Evolutionary conservation across 2,113 vertebrate species (phyloP), one percentile per base, ranked within the genome.

Genomic region (Oxygymnocypris stewartii): DNA sequence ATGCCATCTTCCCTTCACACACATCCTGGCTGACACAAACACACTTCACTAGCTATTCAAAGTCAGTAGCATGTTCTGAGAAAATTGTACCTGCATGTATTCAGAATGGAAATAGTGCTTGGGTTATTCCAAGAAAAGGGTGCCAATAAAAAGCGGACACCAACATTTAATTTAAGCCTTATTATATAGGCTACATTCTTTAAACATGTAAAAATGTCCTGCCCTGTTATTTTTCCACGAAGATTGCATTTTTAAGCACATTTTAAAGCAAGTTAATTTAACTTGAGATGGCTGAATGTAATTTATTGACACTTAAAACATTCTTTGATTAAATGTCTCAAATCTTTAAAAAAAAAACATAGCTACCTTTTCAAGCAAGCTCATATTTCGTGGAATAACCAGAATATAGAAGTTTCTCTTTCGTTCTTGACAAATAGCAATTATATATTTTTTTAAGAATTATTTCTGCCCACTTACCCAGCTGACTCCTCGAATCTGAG

Each of bases 401-500:
- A 16, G n/a, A 25, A 2, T 47, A 49, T 76, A 76, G 1, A 44
- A n/a, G 74, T 49, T 76, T 14, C 18, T 71, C 65, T 13, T 37
- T 75, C 28, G 57, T 20, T 59, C 51, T 37, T 54, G 4, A 81
- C 59, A 10, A 49, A 77, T 28, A 49, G 2, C 14, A 77, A 25
- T 25, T n/a, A 23, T 25, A 14, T 16, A n/a, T 51, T 51, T 47
- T 49, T 40, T 40, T 28, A 65, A 87, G 13, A 14, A 8, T 59
- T 31, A 31, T 84, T 42, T 74, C 18, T 57, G 6, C 1, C 10
- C 67, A 84, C 94, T 89, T 94, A 97, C 97, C 97, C 97, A 98
- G 86, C 96, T 96, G 90, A 98, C 96, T 44, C 97, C 97, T 90
- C 95, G 94, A 88, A 97, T 95, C 23, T 84, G 12, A 78, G 89